Base-by-base conservation (phyloP, 1,140 invertebrate species). In the Akabosia matsudoensis region DNA sequence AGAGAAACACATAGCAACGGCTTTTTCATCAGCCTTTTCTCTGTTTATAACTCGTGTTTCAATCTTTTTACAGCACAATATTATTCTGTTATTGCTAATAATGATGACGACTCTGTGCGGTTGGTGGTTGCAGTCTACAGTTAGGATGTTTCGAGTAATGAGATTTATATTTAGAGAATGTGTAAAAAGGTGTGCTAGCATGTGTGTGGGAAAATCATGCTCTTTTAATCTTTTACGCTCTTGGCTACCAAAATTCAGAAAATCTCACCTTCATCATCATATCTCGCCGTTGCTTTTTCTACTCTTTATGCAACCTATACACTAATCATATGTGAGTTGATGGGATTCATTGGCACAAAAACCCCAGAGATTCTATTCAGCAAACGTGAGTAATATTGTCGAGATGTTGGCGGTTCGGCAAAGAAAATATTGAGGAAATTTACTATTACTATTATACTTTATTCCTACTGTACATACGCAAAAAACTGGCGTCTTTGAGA, bases 151-250 rank as follows among this genome's bases (percentile, higher is more conserved):
- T 22, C 33, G 33, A 24, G 13, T 51, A 37, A 70, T 51, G 30
- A 31, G 74, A 67, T 64, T 37, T 24, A 64, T 31, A 74, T 24
- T 31, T 22, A 70, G 67, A 70, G 18, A 24, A 34, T 13, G 16
- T 31, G 28, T 34, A 22, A 34, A 31, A 26, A 70, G 2, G 31
- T 74, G 30, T 74, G 52, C 73, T 74, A 30, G 51, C 52, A 74
- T 74, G 74, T 78, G 77, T 78, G 77, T 78, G 77, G 77, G 77
- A 78, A 78, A 78, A 78, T 78, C 77, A 78, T 78, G 77, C 33
- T 73, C 56, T 70, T 75, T 75, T 70, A 78, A 78, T 78, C 77
- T 78, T 75, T 45, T 67, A 78, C 77, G 77, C 31, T 61, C 33
- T 10, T 75, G 56, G 54, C 74, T 75, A 33, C 34, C 61, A 30